Percentiles rank a stretch among this genome's conserved stretches.
Evolutionary conservation across 2,888 invertebrate species (phyloP).

Genomic region (Trichacis sp.): DNA sequence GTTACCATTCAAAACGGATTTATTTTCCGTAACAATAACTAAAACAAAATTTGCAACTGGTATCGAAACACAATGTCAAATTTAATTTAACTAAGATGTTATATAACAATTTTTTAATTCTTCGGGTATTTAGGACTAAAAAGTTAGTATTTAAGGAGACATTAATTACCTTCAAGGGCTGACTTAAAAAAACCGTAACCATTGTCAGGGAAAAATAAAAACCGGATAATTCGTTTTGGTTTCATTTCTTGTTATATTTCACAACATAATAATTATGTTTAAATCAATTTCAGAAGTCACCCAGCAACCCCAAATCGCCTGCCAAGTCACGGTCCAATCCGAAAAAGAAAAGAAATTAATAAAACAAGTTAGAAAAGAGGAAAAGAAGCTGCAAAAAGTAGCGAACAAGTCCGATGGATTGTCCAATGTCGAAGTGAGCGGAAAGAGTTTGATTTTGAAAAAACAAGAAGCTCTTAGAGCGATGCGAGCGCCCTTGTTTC

Average conservation of each 20-base stretch:
- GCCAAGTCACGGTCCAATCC: slow-evolving; percentile 87
- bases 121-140: too few species aligned
- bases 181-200: too few species aligned
- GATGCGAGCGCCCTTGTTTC: slow-evolving; percentile 70
- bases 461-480: slow-evolving; percentile 68
- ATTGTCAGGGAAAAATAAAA: too few species aligned
- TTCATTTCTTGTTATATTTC: neutral
- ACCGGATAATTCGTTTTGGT: neutral
- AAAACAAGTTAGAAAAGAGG: slow-evolving; percentile 85
- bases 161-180: too few species aligned
- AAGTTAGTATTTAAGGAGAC: too few species aligned
- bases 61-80: too few species aligned
- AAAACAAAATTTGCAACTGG: too few species aligned
- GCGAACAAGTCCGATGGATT: slow-evolving; percentile 65
- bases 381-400: slow-evolving; percentile 78
- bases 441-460: slow-evolving; percentile 72
- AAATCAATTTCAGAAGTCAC: slow-evolving; percentile 58
- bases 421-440: slow-evolving; percentile 67
- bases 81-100: too few species aligned
- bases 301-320: slow-evolving; percentile 76
- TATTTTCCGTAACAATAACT: too few species aligned
- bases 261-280: neutral
- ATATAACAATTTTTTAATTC: too few species aligned
- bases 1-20: too few species aligned
- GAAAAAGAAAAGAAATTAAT: slow-evolving; percentile 83